Percentiles rank a stretch among this genome's conserved stretches.
Conservation (phyloP, 1,140 invertebrate genomes). For the Scylla paramamosain region DNA sequence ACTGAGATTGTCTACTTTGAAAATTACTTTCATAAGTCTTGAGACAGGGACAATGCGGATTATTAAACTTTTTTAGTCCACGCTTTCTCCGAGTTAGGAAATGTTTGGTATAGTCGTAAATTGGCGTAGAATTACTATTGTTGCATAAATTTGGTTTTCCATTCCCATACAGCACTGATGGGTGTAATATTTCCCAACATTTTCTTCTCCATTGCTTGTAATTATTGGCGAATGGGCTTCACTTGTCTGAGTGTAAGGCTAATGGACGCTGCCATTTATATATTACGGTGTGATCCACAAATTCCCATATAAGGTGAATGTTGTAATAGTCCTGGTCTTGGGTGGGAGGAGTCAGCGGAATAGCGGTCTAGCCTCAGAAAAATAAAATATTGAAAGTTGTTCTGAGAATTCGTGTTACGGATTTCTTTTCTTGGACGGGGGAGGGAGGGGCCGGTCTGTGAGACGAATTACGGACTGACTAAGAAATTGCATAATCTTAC, state of each 20-base stretch:
- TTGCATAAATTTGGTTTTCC: neutral
- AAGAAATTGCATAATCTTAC: no score
- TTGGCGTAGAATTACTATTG: neutral
- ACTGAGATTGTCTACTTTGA: conserved; percentile 67
- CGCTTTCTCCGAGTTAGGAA: conserved; percentile 9
- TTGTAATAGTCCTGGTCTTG: no score
- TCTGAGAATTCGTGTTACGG: no score
- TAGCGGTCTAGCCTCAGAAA: no score
- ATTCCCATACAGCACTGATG: neutral
- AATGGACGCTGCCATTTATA: neutral
- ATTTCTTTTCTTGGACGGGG: no score
- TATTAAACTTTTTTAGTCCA: conserved; percentile 45
- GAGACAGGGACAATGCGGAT: conserved; percentile 60
- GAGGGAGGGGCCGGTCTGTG: no score
- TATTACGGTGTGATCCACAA: no score
- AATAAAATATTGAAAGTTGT: no score
- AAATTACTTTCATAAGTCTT: conserved; percentile 63
- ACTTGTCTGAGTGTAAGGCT: neutral
- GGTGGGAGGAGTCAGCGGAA: no score
- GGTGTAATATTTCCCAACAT: neutral
- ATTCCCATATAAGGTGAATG: no score
- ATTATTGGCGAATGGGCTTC: neutral
- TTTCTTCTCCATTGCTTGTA: neutral
- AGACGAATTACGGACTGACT: no score
- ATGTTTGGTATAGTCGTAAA: conserved; percentile 11